Percentiles rank a stretch among this genome's conserved stretches.
Conservation (phyloP, 64 coral and sea anemone genomes). For the Actinia tenebrosa region DNA sequence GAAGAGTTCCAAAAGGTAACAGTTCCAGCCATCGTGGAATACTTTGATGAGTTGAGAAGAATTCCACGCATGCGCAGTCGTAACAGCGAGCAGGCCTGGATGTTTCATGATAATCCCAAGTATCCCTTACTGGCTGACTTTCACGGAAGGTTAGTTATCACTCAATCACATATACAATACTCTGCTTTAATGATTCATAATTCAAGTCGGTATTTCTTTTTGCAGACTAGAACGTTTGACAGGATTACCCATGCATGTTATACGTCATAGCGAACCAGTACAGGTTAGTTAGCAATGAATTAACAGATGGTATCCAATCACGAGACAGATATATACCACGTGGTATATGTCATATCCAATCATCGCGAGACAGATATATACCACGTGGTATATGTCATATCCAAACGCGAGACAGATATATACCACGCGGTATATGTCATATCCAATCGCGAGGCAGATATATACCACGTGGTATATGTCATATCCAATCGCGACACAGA, state of each 20-base stretch:
- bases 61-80: slow-evolving; percentile 75
- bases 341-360: not conserved
- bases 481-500: not conserved
- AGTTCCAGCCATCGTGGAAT: slow-evolving; percentile 38
- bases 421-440: not conserved
- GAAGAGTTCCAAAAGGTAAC: slow-evolving; percentile 64
- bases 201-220: not conserved
- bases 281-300: slow-evolving; percentile 36
- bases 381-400: not conserved
- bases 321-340: not conserved
- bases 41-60: slow-evolving; percentile 62
- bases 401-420: not conserved
- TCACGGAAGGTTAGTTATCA: slow-evolving; percentile 19
- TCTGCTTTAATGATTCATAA: too few species aligned
- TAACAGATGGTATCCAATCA: not conserved
- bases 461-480: not conserved
- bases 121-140: slow-evolving; percentile 79
- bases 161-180: too few species aligned
- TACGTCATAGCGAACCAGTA: slow-evolving; percentile 69
- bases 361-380: not conserved
- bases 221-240: slow-evolving; percentile 63
- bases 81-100: slow-evolving; percentile 84
- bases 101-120: slow-evolving; percentile 80
- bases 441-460: not conserved
- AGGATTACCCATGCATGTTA: slow-evolving; percentile 60